phyloP scores from a whole-genome alignment of 1,140 invertebrate species.

The Tribolium madens region DNA sequence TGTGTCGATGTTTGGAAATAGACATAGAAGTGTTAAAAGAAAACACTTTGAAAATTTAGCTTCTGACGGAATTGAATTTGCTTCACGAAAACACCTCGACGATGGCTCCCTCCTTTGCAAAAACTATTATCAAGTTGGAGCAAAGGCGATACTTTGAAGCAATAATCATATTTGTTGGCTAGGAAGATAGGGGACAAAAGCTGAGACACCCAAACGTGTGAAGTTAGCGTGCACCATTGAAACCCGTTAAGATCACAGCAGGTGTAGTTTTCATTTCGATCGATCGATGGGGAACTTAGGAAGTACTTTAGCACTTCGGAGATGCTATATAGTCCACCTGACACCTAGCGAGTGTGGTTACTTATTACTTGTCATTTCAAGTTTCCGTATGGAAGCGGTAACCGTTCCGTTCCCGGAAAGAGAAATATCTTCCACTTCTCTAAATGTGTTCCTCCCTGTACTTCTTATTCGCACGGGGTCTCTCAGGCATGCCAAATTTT shows the following conservation, averaged over 20 bases:
- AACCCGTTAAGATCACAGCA: conserved; percentile 38
- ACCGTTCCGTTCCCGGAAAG: conserved; percentile 43
- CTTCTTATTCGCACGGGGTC: conserved; percentile 28
- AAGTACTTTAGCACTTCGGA: conserved; percentile 47
- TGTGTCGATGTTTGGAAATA: conserved; percentile 39
- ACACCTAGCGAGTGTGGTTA: conserved; percentile 47
- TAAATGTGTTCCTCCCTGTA: conserved; percentile 36
- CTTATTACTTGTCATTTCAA: conserved; percentile 49
- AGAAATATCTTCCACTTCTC: conserved; percentile 44
- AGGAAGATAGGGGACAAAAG: conserved; percentile 1
- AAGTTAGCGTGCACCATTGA: conserved; percentile 9
- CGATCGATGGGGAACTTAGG: conserved; percentile 39
- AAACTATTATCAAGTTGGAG: conserved; percentile 37
- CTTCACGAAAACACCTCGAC: conserved; percentile 18
- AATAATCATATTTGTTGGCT: conserved; percentile 32
- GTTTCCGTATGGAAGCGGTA: conserved; percentile 45
- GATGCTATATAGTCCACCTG: conserved; percentile 48
- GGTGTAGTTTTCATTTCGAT: conserved; percentile 47
- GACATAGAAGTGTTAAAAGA: conserved; percentile 43
- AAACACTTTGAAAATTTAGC: conserved; percentile 46
- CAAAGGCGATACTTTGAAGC: conserved; percentile 24
- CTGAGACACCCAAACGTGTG: neutral
- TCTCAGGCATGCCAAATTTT: conserved; percentile 42
- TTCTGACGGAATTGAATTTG: conserved; percentile 43
- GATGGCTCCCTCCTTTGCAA: conserved; percentile 7